Evolutionary conservation across 2,797 vertebrate species (phyloP).

Genomic region (Phalanger gymnotis): DNA sequence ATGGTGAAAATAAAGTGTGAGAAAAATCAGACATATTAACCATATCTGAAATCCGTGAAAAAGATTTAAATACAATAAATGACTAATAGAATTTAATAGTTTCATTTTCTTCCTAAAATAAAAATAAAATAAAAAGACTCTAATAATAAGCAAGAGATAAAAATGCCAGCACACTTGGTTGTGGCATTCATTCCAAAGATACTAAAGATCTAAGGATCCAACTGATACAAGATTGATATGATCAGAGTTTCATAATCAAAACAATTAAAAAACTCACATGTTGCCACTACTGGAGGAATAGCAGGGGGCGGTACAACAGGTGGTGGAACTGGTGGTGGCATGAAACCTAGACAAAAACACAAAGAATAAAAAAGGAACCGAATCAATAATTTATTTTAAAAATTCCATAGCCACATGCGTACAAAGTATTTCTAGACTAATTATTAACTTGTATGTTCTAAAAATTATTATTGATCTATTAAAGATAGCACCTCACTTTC

Average conservation of each 20-base stretch:
- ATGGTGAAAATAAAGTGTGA: background rate
- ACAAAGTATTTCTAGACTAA: constrained; percentile 38
- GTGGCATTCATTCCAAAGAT: background rate
- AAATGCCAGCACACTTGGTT: background rate
- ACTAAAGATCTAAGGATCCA: background rate
- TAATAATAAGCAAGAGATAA: background rate
- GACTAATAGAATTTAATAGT: background rate
- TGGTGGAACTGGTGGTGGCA: constrained; percentile 93
- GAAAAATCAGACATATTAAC: background rate
- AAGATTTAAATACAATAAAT: background rate
- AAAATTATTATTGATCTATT: constrained; percentile 4
- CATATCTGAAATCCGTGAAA: background rate
- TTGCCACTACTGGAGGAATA: constrained; percentile 85
- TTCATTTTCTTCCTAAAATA: background rate
- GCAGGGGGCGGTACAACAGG: constrained; percentile 87
- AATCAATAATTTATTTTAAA: constrained; percentile 24
- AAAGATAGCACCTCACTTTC: background rate
- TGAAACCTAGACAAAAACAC: constrained; percentile 87
- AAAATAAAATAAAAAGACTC: background rate
- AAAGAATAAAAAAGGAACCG: constrained; percentile 22
- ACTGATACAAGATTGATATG: background rate
- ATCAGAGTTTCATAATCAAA: constrained; percentile 26
- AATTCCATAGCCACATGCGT: background rate
- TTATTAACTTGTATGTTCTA: constrained; percentile 8
- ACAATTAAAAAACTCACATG: constrained; percentile 81